Evolutionary conservation across 2,113 vertebrate species (phyloP), one percentile per base, ranked within the genome.

Genomic region (Cyprinodon variegatus): DNA sequence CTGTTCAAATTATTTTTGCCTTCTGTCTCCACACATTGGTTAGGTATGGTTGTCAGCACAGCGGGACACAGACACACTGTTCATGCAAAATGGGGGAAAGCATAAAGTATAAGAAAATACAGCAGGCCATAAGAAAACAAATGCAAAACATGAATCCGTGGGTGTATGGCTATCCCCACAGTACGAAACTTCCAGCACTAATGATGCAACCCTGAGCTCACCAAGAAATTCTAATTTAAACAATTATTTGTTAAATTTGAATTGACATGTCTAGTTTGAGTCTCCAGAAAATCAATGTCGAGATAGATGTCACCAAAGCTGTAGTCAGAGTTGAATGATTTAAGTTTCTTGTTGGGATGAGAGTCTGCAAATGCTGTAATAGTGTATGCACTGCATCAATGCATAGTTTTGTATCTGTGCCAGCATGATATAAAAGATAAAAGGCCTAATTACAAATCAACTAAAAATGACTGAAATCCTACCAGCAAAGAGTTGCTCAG

Each of bases 391-490:
- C 57, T 86, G 69, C 78, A 71, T 84, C 70, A 78, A 86, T 65
- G 80, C 65, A 83, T 79, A 83, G 82, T 83, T 78, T 14, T 73
- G 39, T 83, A 71, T 85, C 72, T 57, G 48, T 61, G 82, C 75
- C 78, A 86, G 77, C 64, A 45, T 81, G 65, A 86, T 85, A 70
- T 82, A 85, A 83, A 91, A 74, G 76, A 73, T 62, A 81, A 83
- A 85, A 22, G 68, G 37, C 70, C 77, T 74, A 81, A 80, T 83
- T 80, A 85, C 80, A 86, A 89, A 89, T 88, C 79, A 91, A 78
- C 86, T 88, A 90, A 85, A 81, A 84, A 70, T 82, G 78, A 90
- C 70, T 76, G 68, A 86, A 86, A 88, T 83, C 85, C 41, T 75
- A 64, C 59, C 71, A 79, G 57, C 69, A 85, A 59, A 74, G 13